These are phyloP conservation scores for Phacellophora camtschatica DNA, from an alignment of 30 jellyfish, hydroid and myxozoan species.

Conservation along the genomic window DNA sequence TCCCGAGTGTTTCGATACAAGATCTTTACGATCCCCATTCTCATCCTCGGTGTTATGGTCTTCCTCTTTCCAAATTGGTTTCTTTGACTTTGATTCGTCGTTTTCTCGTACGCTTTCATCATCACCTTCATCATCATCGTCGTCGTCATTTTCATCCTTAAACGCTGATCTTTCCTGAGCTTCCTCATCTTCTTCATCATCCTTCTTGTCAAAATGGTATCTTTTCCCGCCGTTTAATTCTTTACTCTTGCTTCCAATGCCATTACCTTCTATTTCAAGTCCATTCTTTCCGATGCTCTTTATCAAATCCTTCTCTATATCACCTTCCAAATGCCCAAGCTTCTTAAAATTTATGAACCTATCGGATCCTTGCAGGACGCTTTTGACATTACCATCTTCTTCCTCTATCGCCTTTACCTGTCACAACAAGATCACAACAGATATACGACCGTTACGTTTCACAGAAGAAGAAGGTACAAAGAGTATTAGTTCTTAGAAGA, in stretches of 20 bases:
- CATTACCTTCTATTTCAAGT: slow-evolving; percentile 13
- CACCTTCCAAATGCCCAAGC: slow-evolving; percentile 55
- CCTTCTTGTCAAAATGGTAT: slow-evolving; percentile 5
- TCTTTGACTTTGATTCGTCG: not conserved
- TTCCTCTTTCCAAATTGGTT: not conserved
- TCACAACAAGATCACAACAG: too few species aligned
- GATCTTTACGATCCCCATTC: slow-evolving; percentile 43
- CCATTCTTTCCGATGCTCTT: slow-evolving; percentile 45
- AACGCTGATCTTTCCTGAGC: not conserved
- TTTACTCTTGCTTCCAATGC: not conserved
- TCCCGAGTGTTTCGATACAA: not conserved
- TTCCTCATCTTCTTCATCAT: slow-evolving; percentile 13
- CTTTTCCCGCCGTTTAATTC: not conserved
- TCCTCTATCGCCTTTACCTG: slow-evolving; percentile 76
- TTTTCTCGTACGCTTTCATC: slow-evolving; percentile 15
- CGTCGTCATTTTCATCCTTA: slow-evolving; percentile 10
- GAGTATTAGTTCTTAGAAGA: too few species aligned
- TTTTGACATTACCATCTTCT: slow-evolving; percentile 69
- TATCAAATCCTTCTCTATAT: slow-evolving; percentile 52
- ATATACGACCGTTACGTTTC: too few species aligned
- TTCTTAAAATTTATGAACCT: slow-evolving; percentile 39
- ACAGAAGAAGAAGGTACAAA: too few species aligned
- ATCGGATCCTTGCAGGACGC: slow-evolving; percentile 68
- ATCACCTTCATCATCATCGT: slow-evolving; percentile 18
- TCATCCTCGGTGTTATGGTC: slow-evolving; percentile 23